Base-by-base conservation (phyloP, 2,888 invertebrate species). In the Homarus gammarus region DNA sequence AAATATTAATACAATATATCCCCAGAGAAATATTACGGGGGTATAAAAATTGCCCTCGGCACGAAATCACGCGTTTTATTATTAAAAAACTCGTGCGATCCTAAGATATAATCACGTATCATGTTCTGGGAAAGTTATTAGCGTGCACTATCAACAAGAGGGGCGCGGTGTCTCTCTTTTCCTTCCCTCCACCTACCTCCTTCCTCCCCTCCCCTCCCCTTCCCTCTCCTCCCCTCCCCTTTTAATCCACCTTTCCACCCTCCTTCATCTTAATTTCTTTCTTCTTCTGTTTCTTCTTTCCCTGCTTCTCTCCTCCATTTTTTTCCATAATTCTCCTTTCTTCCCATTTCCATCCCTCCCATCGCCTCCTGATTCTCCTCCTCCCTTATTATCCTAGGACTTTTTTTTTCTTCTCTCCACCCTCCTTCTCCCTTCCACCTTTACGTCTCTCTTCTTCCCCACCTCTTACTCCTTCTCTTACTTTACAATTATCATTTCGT, bases 71-170 rank as follows among this genome's bases (percentile, higher is more conserved):
- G 64, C 31, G 15, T 77, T 31, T 85, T 49, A 78, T 85, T 77
- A 77, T 85, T 77, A 85, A 72, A 51, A 49, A 51, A n/a, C n/a
- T 40, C 31, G 10, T 49, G 64, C 64, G 64, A 68, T 56, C 68
- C 78, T 44, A 31, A 44, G 85, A 70, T 51, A 33, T 40, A 77
- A 77, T 85, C 68, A 64, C 68, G 77, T 64, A 77, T 78, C 77
- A 31, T 64, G 18, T 85, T 77, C 78, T 40, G 8, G 56, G 85
- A 85, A 85, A 68, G 77, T 51, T 68, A 85, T 85, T 64, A 85
- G 18, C 38, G 40, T 18, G 61, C 33, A 38, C 22, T 85, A 64
- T 86, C 77, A 56, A 51, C 79, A 79, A 38, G 36, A 72, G 38
- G 56, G 51, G 72, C 36, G 44, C 33, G 18, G 36, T 33, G 33